Evolutionary conservation across 2,888 invertebrate genomes (phyloP), one percentile per base, ranked within the genome.

Genomic region (Siphonodentalium dalli): DNA sequence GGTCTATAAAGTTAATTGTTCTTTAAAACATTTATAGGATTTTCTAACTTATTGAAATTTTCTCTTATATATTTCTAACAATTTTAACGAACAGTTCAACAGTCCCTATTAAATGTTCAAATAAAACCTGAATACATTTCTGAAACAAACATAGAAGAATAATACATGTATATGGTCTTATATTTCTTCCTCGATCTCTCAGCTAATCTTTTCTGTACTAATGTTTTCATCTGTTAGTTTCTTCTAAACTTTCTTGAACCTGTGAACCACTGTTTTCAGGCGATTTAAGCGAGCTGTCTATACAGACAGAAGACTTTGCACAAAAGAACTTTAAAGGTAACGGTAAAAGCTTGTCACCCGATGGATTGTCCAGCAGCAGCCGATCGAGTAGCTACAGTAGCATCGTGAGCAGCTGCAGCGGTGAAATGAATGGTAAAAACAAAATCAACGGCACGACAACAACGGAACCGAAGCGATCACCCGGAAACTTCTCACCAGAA

Each of bases 221-320:
- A 38, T 38, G 39, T 38, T 38, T 37, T 38, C 26, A 26, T 26
- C 34, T 23, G 23, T 3, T 38, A 9, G 24, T 13, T 26, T n/a
- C 39, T 38, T 38, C 26, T 21, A 21, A 21, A 13, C 15, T 1
- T 23, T 15, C 23, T 18, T 9, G 2, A 38, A 23, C n/a, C n/a
- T n/a, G n/a, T n/a, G n/a, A n/a, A n/a, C n/a, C 23, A 11, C 20
- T 51, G 15, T 28, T 52, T 60, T 6, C 54, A 71, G 72, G 66
- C 42, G 77, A 78, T 61, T 61, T 78, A 15, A 71, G 64, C 38
- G 76, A 77, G 54, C 62, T 77, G 42, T 70, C 77, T 44, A 62
- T 71, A 31, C 77, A 77, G 65, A 78, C 77, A 2, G 72, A 74
- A 48, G 63, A 60, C 40, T 78, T 78, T 67, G 75, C 73, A 15